Evolutionary conservation across 2,797 vertebrate genomes (phyloP).

Genomic region (Ataeniobius toweri): DNA sequence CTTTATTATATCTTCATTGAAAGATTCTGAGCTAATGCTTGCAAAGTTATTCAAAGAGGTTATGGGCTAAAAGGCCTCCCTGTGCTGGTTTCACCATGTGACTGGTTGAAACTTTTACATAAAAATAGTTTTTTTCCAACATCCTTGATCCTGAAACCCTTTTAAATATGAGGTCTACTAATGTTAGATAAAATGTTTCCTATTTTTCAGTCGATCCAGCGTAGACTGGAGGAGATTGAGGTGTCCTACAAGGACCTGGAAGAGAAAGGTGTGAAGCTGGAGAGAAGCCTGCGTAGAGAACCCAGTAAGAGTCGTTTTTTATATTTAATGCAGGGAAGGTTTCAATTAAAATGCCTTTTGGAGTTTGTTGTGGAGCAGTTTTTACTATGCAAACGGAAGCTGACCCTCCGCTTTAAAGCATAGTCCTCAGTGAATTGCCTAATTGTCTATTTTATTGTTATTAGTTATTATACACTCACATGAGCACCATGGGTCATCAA

Average conservation of each 20-base stretch:
- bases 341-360: not conserved
- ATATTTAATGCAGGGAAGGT: accelerated
- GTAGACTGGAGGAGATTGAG: constrained; percentile 92
- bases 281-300: constrained; percentile 82
- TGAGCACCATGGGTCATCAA: too few relatives aligned
- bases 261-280: constrained; percentile 84
- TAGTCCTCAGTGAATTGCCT: not conserved
- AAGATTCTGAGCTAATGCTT: not conserved
- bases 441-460: not conserved
- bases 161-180: not conserved
- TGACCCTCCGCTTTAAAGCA: not conserved
- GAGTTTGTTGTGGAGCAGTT: not conserved
- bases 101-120: not conserved
- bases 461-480: not conserved
- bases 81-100: not conserved
- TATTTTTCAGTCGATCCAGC: constrained; percentile 86
- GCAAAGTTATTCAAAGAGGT: not conserved
- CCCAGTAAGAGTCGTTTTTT: constrained; percentile 74
- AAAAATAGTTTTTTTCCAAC: not conserved
- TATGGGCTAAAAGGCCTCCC: not conserved
- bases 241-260: constrained; percentile 89
- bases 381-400: not conserved
- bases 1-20: not conserved
- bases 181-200: not conserved
- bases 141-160: not conserved